These are phyloP conservation scores for Zaprionus lachaisei DNA, from an alignment of 1,140 invertebrate species.

Conservation along the genomic window DNA sequence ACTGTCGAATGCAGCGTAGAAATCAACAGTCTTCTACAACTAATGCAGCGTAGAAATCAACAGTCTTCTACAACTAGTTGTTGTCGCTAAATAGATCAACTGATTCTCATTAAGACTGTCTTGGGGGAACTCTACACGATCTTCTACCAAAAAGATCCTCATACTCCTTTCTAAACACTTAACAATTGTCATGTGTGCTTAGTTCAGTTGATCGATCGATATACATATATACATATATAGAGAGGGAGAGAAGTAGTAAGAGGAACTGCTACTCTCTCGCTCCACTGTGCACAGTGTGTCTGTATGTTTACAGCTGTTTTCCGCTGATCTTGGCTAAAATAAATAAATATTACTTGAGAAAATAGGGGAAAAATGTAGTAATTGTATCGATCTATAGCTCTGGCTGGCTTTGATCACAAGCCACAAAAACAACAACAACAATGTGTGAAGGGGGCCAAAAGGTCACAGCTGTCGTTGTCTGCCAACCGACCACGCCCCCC, in stretches of 20 bases:
- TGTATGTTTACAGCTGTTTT: conserved; percentile 1
- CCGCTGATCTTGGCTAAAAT: conserved; percentile 2
- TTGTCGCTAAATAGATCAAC: too few relatives aligned
- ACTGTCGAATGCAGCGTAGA: too few relatives aligned
- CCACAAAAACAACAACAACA: neutral
- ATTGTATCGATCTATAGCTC: neutral
- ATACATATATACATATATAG: neutral
- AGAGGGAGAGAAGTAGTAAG: neutral
- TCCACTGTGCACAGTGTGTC: neutral
- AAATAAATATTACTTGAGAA: neutral
- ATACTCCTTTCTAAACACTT: neutral
- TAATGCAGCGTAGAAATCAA: too few relatives aligned
- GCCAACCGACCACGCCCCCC: neutral
- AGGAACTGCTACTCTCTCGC: neutral
- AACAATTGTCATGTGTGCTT: neutral
- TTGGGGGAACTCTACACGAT: neutral
- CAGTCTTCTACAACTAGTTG: too few relatives aligned
- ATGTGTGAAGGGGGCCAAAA: neutral
- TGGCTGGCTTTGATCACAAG: conserved; percentile 3
- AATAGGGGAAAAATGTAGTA: neutral
- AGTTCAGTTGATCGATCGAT: neutral
- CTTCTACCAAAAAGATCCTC: neutral
- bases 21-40: too few relatives aligned
- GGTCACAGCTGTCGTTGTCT: conserved; percentile 2
- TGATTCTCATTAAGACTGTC: too few relatives aligned